phyloP scores from a whole-genome alignment of 2,113 vertebrate genomes.

The Heteronetta atricapilla region DNA sequence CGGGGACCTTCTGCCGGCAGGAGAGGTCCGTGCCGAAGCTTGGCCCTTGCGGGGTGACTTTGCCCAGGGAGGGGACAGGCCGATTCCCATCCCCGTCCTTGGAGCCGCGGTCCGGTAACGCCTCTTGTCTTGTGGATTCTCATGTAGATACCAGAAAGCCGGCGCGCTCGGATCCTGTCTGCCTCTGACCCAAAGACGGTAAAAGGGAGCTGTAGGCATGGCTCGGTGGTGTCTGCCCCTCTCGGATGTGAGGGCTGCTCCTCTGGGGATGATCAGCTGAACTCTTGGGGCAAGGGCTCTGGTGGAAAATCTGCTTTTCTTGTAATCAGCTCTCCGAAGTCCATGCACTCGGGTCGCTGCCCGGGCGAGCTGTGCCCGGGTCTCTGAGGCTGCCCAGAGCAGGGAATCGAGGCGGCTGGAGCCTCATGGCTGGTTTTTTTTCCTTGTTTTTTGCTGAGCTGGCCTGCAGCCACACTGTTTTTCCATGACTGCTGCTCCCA shows the following conservation, averaged over 20 bases:
- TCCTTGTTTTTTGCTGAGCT: background rate
- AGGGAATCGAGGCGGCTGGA: background rate
- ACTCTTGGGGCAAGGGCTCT: conserved; percentile 15
- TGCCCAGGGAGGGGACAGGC: background rate
- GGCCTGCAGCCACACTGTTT: background rate
- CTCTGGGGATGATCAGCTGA: background rate
- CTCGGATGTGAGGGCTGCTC: background rate
- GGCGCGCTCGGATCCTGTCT: conserved; percentile 72
- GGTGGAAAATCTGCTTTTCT: background rate
- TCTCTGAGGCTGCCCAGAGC: background rate
- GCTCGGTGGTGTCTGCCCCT: background rate
- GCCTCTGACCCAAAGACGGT: conserved; percentile 69
- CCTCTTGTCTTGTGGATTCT: conserved; percentile 74
- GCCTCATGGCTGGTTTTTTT: background rate
- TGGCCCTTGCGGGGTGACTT: accelerated
- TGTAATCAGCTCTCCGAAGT: conserved; percentile 18
- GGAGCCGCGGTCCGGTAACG: background rate
- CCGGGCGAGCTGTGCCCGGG: background rate
- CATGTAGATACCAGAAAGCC: conserved; percentile 77
- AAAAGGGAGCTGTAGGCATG: conserved; percentile 35
- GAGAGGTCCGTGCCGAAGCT: accelerated
- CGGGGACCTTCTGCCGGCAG: background rate
- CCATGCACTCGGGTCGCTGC: conserved; percentile 25
- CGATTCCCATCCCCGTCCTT: background rate
- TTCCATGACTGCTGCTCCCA: background rate